Evolutionary conservation across 2,888 invertebrate genomes (phyloP).

Genomic region (Eudemis profundana): DNA sequence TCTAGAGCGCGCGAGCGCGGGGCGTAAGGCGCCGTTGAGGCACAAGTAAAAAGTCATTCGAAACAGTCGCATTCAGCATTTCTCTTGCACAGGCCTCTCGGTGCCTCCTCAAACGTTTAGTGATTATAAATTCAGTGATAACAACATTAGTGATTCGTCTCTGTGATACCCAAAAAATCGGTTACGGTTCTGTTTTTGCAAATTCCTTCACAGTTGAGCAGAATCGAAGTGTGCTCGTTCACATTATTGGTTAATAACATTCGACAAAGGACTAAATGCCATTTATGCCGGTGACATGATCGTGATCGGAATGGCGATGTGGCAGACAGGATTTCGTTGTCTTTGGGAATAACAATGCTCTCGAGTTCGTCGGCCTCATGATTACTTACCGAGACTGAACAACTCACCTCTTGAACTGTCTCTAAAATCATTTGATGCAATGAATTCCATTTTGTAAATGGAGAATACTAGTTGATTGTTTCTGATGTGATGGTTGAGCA

Average conservation of each 20-base stretch:
- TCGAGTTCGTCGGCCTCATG: conserved; percentile 77
- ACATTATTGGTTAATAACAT: conserved; percentile 29
- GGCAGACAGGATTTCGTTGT: conserved; percentile 67
- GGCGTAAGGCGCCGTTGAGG: conserved; percentile 33
- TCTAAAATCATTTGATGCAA: conserved; percentile 65
- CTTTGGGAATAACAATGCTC: conserved; percentile 79
- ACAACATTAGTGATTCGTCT: conserved; percentile 1
- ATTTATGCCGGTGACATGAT: conserved; percentile 64
- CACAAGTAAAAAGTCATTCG: conserved; percentile 47
- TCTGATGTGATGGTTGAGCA: conserved; percentile 75
- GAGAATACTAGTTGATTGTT: conserved; percentile 22
- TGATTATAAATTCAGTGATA: conserved; percentile 24
- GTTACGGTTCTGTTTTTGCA: background rate
- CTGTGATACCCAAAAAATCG: conserved; percentile 1
- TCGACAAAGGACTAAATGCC: conserved; percentile 64
- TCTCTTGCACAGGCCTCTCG: conserved; percentile 46
- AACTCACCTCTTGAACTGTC: conserved; percentile 59
- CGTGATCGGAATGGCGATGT: conserved; percentile 76
- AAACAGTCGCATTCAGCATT: conserved; percentile 54
- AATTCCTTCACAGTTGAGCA: background rate
- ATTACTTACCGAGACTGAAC: conserved; percentile 67
- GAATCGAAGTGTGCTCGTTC: conserved; percentile 7
- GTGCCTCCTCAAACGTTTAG: background rate
- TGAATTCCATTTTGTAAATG: conserved; percentile 20
- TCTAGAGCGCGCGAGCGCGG: conserved; percentile 55